Conservation (phyloP, 1,140 invertebrate species). For the Zaprionus gabonicus region DNA sequence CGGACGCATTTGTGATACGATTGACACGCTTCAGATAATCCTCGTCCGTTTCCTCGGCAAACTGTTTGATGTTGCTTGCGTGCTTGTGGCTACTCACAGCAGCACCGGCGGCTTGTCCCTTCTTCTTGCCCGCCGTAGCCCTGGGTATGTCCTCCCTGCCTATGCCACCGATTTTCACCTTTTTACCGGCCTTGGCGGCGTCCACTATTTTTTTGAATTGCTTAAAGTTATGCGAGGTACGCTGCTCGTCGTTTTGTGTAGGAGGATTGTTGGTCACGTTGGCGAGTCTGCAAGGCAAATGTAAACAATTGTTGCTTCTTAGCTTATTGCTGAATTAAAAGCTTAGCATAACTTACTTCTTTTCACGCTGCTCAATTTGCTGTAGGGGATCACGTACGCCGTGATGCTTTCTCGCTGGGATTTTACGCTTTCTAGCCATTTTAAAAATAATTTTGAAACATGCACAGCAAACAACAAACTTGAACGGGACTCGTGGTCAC, state of each 20-base stretch:
- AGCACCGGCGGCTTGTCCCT: neutral
- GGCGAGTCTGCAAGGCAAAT: conserved; percentile 56
- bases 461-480: conserved; percentile 7
- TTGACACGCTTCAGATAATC: conserved; percentile 85
- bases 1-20: conserved; percentile 85
- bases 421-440: conserved; percentile 80
- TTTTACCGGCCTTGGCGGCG: conserved; percentile 70
- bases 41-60: conserved; percentile 83
- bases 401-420: conserved; percentile 81
- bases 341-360: conserved; percentile 54
- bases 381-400: conserved; percentile 81
- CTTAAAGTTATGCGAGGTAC: conserved; percentile 71
- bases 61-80: conserved; percentile 76
- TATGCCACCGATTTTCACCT: conserved; percentile 51
- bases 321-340: neutral
- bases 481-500: conserved; percentile 35
- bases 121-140: conserved; percentile 11
- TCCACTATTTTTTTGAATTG: conserved; percentile 74
- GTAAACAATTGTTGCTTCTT: conserved; percentile 1
- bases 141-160: conserved; percentile 71
- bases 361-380: conserved; percentile 70
- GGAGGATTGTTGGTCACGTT: conserved; percentile 81
- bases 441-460: neutral
- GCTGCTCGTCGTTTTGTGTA: conserved; percentile 65
- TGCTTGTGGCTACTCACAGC: conserved; percentile 32